Conservation (phyloP, 1,140 invertebrate genomes). For the Drosophila lacteicornis region DNA sequence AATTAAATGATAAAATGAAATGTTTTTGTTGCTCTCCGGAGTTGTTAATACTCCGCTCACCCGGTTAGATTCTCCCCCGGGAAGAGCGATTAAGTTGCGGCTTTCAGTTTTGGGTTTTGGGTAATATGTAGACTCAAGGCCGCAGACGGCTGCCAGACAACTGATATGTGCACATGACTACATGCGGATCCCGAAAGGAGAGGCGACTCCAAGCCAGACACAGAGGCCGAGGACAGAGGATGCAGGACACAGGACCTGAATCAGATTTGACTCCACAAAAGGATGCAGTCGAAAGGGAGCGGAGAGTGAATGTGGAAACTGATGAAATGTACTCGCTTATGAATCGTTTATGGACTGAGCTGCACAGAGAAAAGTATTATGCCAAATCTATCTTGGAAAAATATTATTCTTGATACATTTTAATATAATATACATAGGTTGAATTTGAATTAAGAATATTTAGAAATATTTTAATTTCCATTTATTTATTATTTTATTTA, state of each 20-base stretch:
- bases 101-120: constrained; percentile 65
- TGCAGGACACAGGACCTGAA: constrained; percentile 45
- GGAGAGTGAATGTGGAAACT: constrained; percentile 30
- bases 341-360: constrained; percentile 47
- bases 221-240: constrained; percentile 47
- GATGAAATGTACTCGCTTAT: constrained; percentile 73
- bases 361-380: constrained; percentile 23
- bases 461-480: too few relatives aligned
- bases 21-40: constrained; percentile 35
- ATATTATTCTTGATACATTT: too few relatives aligned
- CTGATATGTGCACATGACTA: constrained; percentile 82
- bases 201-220: constrained; percentile 47
- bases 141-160: constrained; percentile 84
- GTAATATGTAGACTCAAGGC: constrained; percentile 63
- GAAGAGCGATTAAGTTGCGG: constrained; percentile 75
- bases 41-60: constrained; percentile 48
- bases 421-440: neutral
- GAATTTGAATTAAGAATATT: neutral
- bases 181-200: constrained; percentile 54
- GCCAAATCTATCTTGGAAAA: neutral
- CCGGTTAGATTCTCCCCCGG: neutral
- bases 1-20: constrained; percentile 59
- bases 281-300: constrained; percentile 50
- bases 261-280: constrained; percentile 61
- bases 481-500: too few relatives aligned